Conservation (phyloP, 2,888 invertebrate species). For the Phengaris arion region DNA sequence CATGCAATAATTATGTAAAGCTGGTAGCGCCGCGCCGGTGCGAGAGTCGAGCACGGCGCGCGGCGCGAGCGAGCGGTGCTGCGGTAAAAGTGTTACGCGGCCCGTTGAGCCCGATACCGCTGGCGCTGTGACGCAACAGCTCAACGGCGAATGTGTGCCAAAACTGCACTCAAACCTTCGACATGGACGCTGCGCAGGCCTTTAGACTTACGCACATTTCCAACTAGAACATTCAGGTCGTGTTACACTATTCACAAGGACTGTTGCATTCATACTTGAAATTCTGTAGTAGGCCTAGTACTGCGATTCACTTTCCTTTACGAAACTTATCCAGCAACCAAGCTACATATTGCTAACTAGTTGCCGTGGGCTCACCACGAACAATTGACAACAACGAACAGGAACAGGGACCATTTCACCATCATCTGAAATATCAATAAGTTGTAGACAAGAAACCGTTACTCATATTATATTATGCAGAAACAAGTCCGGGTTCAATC, state of each 20-base stretch:
- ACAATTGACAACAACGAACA: not conserved
- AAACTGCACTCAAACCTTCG: constrained; percentile 71
- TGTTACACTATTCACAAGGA: constrained; percentile 18
- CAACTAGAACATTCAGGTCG: constrained; percentile 28
- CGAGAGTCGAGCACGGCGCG: constrained; percentile 36
- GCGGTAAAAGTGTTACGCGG: constrained; percentile 74
- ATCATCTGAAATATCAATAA: not conserved
- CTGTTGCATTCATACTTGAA: constrained; percentile 9
- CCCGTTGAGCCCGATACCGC: constrained; percentile 60
- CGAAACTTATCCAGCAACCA: not conserved
- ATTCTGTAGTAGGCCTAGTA: not conserved
- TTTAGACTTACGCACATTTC: constrained; percentile 41
- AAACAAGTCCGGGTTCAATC: constrained; percentile 22
- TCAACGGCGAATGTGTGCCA: constrained; percentile 71
- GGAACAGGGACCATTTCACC: not conserved
- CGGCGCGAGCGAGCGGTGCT: constrained; percentile 31
- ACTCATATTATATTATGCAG: not conserved
- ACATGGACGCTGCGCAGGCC: constrained; percentile 42
- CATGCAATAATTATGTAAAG: constrained; percentile 70
- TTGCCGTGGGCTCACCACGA: no score
- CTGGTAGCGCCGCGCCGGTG: constrained; percentile 57
- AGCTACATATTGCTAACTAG: no score
- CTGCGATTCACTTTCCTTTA: constrained; percentile 9
- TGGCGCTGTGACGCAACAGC: constrained; percentile 56
- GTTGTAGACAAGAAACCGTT: not conserved